These are phyloP conservation scores for Helogale parvula DNA, from an alignment of 2,113 vertebrate species.

Conservation along the genomic window DNA sequence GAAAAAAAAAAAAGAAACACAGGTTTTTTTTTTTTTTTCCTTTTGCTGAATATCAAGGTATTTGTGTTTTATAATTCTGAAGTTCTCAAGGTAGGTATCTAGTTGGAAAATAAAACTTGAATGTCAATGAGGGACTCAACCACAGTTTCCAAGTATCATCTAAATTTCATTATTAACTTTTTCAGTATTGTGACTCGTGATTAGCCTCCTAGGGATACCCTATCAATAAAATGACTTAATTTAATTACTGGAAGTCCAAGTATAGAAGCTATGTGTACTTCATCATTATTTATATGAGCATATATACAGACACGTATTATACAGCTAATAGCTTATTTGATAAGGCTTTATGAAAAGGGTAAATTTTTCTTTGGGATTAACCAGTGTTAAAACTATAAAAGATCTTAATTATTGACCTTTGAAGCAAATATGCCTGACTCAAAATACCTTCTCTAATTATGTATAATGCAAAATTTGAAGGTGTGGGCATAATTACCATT, in stretches of 20 bases:
- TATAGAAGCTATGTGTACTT: slow-evolving; percentile 16
- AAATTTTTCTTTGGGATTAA: neutral
- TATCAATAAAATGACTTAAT: slow-evolving; percentile 31
- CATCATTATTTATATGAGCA: neutral
- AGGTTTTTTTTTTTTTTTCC: too few species aligned
- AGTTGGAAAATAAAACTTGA: slow-evolving; percentile 53
- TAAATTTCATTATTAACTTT: slow-evolving; percentile 64
- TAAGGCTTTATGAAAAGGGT: neutral
- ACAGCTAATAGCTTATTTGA: neutral
- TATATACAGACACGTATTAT: neutral
- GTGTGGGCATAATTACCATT: neutral
- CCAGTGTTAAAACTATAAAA: neutral
- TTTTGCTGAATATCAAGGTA: slow-evolving; percentile 37
- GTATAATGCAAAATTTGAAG: neutral
- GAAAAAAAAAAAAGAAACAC: neutral
- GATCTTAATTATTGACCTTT: neutral
- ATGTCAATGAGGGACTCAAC: slow-evolving; percentile 14
- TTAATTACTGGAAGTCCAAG: slow-evolving; percentile 51
- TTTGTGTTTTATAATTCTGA: slow-evolving; percentile 48
- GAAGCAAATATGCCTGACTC: neutral
- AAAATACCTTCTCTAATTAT: neutral
- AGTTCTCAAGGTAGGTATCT: slow-evolving; percentile 19
- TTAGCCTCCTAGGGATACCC: slow-evolving; percentile 30
- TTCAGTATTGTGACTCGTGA: neutral
- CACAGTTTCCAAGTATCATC: neutral